Evolutionary conservation across 1,140 invertebrate genomes (phyloP), one percentile per base, ranked within the genome.

Genomic region (Leptinotarsa defecta): DNA sequence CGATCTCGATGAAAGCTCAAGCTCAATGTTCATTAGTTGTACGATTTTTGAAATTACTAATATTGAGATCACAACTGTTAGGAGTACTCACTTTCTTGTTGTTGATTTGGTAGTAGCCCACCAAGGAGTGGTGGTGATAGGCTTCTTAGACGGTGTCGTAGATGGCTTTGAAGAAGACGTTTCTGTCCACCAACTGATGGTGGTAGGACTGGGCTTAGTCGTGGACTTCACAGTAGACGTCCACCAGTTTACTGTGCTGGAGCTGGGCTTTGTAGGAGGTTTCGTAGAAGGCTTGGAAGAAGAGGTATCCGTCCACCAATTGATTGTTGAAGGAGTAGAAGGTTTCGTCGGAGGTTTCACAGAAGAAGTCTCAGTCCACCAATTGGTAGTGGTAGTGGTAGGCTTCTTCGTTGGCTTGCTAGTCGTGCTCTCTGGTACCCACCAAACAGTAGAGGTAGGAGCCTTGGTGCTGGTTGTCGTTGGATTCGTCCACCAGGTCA

Each of bases 401-500:
- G 68, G 48, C 52, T 61, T 61, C 11, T 61, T 72, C n/a, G 52
- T 72, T 17, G 70, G 49, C 27, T 72, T 72, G 8, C n/a, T 74
- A 27, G 62, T 65, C 22, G 72, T 65, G n/a, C 27, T 62, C 20
- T 63, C 6, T 1, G 64, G 52, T 15, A 34, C 19, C 75, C 63
- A 65, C 75, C 75, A 76, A 48, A 52, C 24, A n/a, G 68, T 68
- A 24, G 74, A 63, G 20, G 77, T 68, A 15, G 83, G 77, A 27
- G 83, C 77, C 48, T 83, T 75, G 17, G 81, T 86, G 8, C 85
- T 80, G 1, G 86, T 84, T 2, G 86, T 83, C 48, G 82, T 79
- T 27, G 86, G 85, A 3, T 89, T 86, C 19, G 79, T 69, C 80
- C 84, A 80, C 83, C 83, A 80, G n/a, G 43, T 27, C 5, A 49